Percentiles rank a stretch among this genome's conserved stretches.
Conservation (phyloP, 2,888 invertebrate genomes). For the Drosophila recens region DNA sequence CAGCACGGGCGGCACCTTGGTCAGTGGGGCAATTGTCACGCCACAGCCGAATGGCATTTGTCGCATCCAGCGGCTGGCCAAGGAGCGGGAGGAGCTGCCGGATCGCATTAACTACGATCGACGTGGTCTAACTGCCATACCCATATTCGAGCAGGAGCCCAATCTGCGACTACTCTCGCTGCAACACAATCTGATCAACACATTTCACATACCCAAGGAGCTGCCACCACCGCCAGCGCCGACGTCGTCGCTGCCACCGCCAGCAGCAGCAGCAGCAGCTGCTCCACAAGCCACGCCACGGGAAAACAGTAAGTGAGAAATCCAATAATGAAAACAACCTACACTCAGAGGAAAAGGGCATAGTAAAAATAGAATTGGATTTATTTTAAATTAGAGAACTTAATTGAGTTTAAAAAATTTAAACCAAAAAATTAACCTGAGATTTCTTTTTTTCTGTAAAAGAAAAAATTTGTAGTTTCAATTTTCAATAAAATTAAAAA, state of each 20-base stretch:
- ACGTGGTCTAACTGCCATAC: constrained; percentile 93
- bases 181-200: constrained; percentile 95
- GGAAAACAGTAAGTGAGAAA: constrained; percentile 41
- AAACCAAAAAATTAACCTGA: too few relatives aligned
- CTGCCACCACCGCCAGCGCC: constrained; percentile 46
- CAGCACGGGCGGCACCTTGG: constrained; percentile 62
- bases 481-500: too few relatives aligned
- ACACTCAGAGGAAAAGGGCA: background rate
- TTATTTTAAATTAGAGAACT: too few relatives aligned
- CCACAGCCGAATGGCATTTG: constrained; percentile 84
- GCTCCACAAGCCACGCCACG: constrained; percentile 44
- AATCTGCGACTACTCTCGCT: constrained; percentile 93
- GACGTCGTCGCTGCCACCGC: constrained; percentile 17
- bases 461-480: too few relatives aligned
- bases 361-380: too few relatives aligned
- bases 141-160: constrained; percentile 92
- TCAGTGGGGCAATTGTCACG: constrained; percentile 75
- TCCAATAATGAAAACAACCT: background rate
- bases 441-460: too few relatives aligned
- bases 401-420: too few relatives aligned
- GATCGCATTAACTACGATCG: constrained; percentile 95
- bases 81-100: constrained; percentile 93
- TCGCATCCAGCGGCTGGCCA: constrained; percentile 89
- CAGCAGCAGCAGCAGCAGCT: constrained; percentile 5
- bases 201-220: constrained; percentile 85